Evolutionary conservation across 2,113 vertebrate species (phyloP).

Genomic region (Ageneiosus marmoratus): DNA sequence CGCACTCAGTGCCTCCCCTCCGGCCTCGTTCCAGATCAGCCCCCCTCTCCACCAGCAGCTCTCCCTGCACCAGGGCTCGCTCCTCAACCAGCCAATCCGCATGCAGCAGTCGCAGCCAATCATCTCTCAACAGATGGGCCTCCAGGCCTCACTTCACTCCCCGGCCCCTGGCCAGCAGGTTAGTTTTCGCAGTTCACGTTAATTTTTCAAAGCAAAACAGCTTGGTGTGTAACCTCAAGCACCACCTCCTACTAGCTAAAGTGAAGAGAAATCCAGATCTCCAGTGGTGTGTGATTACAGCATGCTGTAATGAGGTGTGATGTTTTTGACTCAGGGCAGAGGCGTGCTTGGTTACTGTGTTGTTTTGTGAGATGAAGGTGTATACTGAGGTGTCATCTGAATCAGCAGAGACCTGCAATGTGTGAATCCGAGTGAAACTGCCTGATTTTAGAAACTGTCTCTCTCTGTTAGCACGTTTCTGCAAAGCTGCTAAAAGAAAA

Average conservation of each 20-base stretch:
- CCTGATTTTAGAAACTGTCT: slow-evolving; percentile 39
- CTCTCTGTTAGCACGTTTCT: slow-evolving; percentile 38
- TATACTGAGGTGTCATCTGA: slow-evolving; percentile 45
- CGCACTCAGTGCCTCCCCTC: slow-evolving; percentile 92
- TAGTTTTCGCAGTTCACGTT: slow-evolving; percentile 42
- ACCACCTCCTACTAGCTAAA: not conserved
- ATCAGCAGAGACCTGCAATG: slow-evolving; percentile 41
- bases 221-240: not conserved
- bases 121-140: slow-evolving; percentile 93
- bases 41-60: slow-evolving; percentile 95
- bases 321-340: slow-evolving; percentile 28
- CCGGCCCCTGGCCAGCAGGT: slow-evolving; percentile 96
- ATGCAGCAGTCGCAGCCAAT: slow-evolving; percentile 96
- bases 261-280: slow-evolving; percentile 12
- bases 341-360: slow-evolving; percentile 30
- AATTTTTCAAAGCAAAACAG: not conserved
- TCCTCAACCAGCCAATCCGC: slow-evolving; percentile 92
- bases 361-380: slow-evolving; percentile 42
- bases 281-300: slow-evolving; percentile 17
- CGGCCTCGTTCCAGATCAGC: slow-evolving; percentile 93
- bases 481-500: slow-evolving; percentile 5
- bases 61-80: slow-evolving; percentile 89
- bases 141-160: slow-evolving; percentile 92
- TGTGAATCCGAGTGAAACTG: slow-evolving; percentile 44
- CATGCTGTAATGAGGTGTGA: slow-evolving; percentile 32